Base-by-base conservation (phyloP, 2,888 invertebrate genomes). In the Phyllotreta striolata region DNA sequence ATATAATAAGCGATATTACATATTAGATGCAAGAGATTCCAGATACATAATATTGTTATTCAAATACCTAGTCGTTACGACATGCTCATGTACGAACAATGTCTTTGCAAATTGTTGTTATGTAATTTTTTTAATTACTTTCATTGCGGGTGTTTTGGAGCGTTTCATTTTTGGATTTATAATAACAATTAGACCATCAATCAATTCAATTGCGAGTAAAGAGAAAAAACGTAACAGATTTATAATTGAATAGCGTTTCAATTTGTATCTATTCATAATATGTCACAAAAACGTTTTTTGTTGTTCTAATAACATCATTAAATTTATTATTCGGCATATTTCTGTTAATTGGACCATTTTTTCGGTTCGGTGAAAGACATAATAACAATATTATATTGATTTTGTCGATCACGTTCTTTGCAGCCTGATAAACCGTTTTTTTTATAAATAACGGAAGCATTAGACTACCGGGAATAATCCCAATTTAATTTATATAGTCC, bases 1-100 rank as follows among this genome's bases (percentile, higher is more conserved):
- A 57, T 64, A 56, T 47, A 52, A 57, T 52, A 51, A 56, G 55
- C 44, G 44, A 55, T 59, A 58, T 35, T 12, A 47, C 10, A 58
- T 24, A 24, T 24, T 10, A 58, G 38, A 52, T 52, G 39, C 8
- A 52, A 38, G 13, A 52, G 38, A 52, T 52, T 13, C 13, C n/a
- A 41, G 41, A 47, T 39, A 57, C n/a, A 34, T 44, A 34, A 41
- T 37, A 24, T 38, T 9, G 47, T 38, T 49, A 46, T 37, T 56
- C 24, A 14, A 47, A 34, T 39, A 2, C 9, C 40, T 24, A 14
- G n/a, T 24, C 24, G 24, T 58, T 58, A 51, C 58, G n/a, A 10
- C 58, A 58, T 40, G 44, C 9, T 6, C 46, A 47, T 47, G 57
- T 46, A 43, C 6, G 8, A 38, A 43, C 43, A 56, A 38, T 56